These are phyloP conservation scores for Lasioglossum oenotherae DNA, from an alignment of 2,888 invertebrate genomes.

Conservation along the genomic window DNA sequence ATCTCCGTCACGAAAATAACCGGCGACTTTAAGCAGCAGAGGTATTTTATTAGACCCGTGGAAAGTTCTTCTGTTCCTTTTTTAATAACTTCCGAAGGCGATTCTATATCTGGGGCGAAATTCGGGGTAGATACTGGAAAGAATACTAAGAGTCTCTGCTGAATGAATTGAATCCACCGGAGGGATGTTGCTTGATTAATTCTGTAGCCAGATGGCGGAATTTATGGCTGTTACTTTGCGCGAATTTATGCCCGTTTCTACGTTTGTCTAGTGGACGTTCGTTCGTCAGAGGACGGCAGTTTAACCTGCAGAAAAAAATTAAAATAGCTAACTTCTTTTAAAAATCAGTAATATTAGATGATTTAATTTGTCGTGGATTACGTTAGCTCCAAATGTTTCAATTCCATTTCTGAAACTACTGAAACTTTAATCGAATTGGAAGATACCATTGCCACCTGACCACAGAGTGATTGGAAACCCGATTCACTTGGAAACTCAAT, in stretches of 20 bases:
- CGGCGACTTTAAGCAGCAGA: background rate
- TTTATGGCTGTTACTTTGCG: background rate
- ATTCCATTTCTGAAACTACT: too few relatives aligned
- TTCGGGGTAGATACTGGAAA: background rate
- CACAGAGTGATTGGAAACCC: background rate
- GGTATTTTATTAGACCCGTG: slow-evolving; percentile 1
- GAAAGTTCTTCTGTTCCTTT: slow-evolving; percentile 10
- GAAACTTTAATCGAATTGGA: background rate
- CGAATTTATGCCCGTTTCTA: background rate
- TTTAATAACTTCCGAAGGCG: slow-evolving; percentile 5
- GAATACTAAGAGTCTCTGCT: background rate
- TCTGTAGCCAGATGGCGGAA: slow-evolving; percentile 4
- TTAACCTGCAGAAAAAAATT: background rate
- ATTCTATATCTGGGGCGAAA: background rate
- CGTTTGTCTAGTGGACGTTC: background rate
- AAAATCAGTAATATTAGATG: too few relatives aligned
- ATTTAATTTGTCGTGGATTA: too few relatives aligned
- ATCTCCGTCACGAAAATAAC: slow-evolving; percentile 24
- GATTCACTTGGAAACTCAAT: background rate
- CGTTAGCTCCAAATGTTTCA: too few relatives aligned
- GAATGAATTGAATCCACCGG: background rate
- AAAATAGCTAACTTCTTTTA: background rate
- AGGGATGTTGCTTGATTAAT: slow-evolving; percentile 2
- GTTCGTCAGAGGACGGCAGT: background rate
- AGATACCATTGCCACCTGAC: background rate